Base-by-base conservation (phyloP, 92 coral and sea anemone genomes). In the Siderastrea siderea region DNA sequence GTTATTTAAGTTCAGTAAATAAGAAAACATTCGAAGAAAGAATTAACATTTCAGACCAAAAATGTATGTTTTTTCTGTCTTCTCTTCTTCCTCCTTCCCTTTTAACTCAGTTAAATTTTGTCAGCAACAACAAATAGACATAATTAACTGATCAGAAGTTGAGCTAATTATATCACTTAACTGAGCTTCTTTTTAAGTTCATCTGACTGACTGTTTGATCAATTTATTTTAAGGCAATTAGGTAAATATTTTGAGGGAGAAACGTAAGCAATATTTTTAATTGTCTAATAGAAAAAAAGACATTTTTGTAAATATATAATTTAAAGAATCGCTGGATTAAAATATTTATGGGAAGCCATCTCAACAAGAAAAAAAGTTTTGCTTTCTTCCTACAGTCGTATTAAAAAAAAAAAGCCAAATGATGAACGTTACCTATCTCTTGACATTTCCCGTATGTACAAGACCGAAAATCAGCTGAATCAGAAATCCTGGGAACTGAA, bases 371-470 rank as follows among this genome's bases (percentile, higher is more conserved):
- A 47, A 26, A 11, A 64, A 64, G 4, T 64, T 66, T 6, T 47
- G 71, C 1, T 47, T 57, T n/a, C 60, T 19, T 46, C 3, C 61
- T 4, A 50, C 2, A 45, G 72, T 17, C 46, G 64, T 38, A 62
- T 9, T 9, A 43, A 15, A 53, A 58, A 47, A 69, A 68, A 17
- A 58, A 5, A 44, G 19, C 0, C 4, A 59, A 60, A 26, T 47
- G 16, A 9, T 58, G 50, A 9, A 58, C 70, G n/a, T 55, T 91
- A 95, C 98, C 98, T 77, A 95, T 93, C 73, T 89, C 93, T 70
- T 95, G 95, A 74, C 98, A 95, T 78, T 91, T 92, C 66, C 93
- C 95, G 73, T 88, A 94, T 26, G 93, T 91, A 81, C 98, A 95
- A 12, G 92, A 75, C 68, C 94, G 90, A 85, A 77, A 95, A 26